Conservation (phyloP, 2,888 invertebrate genomes). For the Gisinianus flammeolus region DNA sequence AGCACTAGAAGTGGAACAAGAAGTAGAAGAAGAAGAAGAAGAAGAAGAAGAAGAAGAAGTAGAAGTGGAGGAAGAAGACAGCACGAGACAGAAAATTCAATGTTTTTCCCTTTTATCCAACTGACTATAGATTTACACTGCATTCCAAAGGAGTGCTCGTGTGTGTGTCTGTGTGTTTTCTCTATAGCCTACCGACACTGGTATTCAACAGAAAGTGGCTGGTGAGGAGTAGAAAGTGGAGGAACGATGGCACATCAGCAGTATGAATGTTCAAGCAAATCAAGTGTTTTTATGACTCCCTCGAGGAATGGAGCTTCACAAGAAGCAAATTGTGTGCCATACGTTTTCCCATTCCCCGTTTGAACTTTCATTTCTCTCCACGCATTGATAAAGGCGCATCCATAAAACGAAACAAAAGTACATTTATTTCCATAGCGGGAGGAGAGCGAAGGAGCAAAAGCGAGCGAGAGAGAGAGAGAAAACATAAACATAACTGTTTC, state of each 20-base stretch:
- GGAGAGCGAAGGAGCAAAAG: constrained; percentile 39
- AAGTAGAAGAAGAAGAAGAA: not conserved
- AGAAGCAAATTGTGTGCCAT: constrained; percentile 59
- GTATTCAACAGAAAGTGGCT: not conserved
- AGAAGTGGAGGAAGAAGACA: not conserved
- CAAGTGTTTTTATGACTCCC: constrained; percentile 59
- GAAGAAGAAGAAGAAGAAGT: not conserved
- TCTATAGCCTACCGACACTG: not conserved
- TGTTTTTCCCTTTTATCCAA: not conserved
- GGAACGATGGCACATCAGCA: constrained; percentile 37
- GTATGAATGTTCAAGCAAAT: constrained; percentile 58
- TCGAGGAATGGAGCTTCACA: constrained; percentile 50
- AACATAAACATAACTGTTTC: constrained; percentile 17
- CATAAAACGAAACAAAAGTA: constrained; percentile 56
- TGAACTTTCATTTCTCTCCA: constrained; percentile 56
- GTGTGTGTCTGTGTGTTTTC: constrained; percentile 6
- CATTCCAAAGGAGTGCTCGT: not conserved
- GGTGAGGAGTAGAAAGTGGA: constrained; percentile 28
- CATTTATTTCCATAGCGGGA: constrained; percentile 50
- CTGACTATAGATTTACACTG: not conserved
- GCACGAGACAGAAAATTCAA: not conserved
- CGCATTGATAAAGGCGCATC: constrained; percentile 53
- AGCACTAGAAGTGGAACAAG: no score
- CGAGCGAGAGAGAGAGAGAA: constrained; percentile 41
- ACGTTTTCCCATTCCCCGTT: constrained; percentile 55